These are phyloP conservation scores for Mixornis gularis DNA, from an alignment of 2,113 vertebrate genomes.

Conservation along the genomic window DNA sequence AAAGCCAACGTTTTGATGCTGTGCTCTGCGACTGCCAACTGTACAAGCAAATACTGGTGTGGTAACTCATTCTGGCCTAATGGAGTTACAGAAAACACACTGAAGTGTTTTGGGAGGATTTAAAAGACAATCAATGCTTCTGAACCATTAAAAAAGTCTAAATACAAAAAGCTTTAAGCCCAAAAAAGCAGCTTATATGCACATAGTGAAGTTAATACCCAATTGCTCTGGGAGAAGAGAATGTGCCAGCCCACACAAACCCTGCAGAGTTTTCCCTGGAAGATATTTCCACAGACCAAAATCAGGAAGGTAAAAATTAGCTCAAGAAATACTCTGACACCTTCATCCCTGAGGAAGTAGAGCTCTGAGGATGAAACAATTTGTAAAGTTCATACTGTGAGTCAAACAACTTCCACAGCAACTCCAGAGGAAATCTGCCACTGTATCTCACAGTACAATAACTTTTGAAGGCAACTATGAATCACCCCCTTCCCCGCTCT, in stretches of 20 bases:
- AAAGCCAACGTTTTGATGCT: background rate
- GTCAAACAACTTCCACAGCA: background rate
- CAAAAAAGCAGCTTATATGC: background rate
- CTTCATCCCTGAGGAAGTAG: background rate
- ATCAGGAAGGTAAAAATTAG: background rate
- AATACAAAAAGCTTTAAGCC: background rate
- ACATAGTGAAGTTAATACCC: background rate
- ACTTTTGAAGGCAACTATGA: background rate
- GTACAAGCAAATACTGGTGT: background rate
- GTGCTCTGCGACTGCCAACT: background rate
- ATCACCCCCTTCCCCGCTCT: constrained; percentile 2
- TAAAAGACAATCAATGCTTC: background rate
- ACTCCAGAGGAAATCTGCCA: background rate
- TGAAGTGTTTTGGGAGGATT: background rate
- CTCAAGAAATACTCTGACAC: background rate
- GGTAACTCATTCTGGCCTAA: background rate
- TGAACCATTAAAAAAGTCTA: background rate
- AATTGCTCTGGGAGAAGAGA: background rate
- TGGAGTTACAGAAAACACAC: background rate
- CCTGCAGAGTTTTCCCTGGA: background rate
- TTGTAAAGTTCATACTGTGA: background rate
- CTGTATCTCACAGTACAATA: background rate
- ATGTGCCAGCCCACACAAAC: background rate
- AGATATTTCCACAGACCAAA: background rate
- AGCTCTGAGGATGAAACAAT: background rate